A percentile compares a stretch with the other conserved stretches of the same genome.
Evolutionary conservation across 2,113 vertebrate species (phyloP).

Genomic region (Bostrychus sinensis): DNA sequence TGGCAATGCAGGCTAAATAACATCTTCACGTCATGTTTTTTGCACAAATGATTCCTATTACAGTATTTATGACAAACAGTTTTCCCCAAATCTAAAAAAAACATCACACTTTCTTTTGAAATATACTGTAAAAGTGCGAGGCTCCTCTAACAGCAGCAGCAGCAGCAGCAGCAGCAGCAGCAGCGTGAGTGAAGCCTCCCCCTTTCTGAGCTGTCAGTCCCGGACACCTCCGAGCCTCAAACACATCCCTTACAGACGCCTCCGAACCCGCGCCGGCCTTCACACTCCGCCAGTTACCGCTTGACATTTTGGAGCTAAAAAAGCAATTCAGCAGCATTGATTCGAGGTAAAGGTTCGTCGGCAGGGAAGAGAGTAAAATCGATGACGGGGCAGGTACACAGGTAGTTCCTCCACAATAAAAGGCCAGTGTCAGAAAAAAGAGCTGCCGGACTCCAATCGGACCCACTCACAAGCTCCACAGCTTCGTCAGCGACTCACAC

Average conservation of each 20-base stretch:
- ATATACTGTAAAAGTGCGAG: neutral
- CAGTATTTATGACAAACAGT: too few species aligned
- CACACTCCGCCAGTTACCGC: slow-evolving; percentile 33
- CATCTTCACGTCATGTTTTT: too few species aligned
- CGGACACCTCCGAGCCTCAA: too few species aligned
- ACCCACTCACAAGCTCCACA: slow-evolving; percentile 31
- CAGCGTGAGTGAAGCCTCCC: slow-evolving; percentile 2
- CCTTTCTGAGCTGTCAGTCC: slow-evolving; percentile 6
- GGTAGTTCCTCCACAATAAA: slow-evolving; percentile 48
- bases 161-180: too few species aligned
- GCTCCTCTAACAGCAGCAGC: too few species aligned
- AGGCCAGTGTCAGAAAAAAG: slow-evolving; percentile 36
- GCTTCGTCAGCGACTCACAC: slow-evolving; percentile 30
- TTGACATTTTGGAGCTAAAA: slow-evolving; percentile 54
- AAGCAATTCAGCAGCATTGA: slow-evolving; percentile 57
- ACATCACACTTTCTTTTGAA: too few species aligned
- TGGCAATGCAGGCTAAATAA: too few species aligned
- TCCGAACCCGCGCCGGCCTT: slow-evolving; percentile 35
- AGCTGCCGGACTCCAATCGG: slow-evolving; percentile 37
- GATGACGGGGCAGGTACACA: slow-evolving; percentile 38
- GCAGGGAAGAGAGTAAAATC: slow-evolving; percentile 49
- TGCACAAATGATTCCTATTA: too few species aligned
- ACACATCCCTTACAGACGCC: slow-evolving; percentile 18
- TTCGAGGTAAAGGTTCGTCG: slow-evolving; percentile 34
- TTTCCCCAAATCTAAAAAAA: too few species aligned